These are phyloP conservation scores for Chaetogeoica ovagalla DNA, from an alignment of 2,888 invertebrate genomes.

Conservation along the genomic window DNA sequence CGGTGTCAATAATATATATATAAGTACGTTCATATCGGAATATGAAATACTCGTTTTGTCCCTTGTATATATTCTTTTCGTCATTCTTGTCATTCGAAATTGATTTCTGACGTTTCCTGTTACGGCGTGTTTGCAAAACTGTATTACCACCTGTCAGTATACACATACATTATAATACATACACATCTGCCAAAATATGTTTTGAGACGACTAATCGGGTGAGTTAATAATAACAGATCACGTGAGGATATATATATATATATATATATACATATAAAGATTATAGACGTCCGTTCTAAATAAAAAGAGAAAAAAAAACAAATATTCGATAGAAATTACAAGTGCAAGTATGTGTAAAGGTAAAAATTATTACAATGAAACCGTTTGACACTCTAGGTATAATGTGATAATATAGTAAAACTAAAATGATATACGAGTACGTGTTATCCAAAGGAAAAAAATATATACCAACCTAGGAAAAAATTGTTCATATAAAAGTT, in stretches of 20 bases:
- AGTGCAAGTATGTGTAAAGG: no score
- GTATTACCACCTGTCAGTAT: constrained; percentile 21
- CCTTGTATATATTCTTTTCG: background rate
- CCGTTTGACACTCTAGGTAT: no score
- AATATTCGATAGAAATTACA: background rate
- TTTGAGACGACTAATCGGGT: background rate
- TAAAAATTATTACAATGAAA: no score
- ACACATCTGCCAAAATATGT: background rate
- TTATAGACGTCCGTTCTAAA: background rate
- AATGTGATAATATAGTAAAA: no score
- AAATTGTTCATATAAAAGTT: no score
- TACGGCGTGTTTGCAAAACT: constrained; percentile 30
- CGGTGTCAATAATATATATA: no score
- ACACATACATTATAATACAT: background rate
- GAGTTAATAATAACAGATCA: background rate
- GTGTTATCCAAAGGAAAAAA: no score
- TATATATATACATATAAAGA: background rate
- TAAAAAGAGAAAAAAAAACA: background rate
- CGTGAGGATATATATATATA: no score
- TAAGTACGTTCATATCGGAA: background rate
- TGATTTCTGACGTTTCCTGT: constrained; percentile 48
- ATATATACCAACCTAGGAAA: no score
- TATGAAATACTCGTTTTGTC: background rate
- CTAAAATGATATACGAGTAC: no score
- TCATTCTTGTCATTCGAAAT: constrained; percentile 25